phyloP scores from a whole-genome alignment of 2,888 invertebrate genomes.

The Herminia tarsipennalis region DNA sequence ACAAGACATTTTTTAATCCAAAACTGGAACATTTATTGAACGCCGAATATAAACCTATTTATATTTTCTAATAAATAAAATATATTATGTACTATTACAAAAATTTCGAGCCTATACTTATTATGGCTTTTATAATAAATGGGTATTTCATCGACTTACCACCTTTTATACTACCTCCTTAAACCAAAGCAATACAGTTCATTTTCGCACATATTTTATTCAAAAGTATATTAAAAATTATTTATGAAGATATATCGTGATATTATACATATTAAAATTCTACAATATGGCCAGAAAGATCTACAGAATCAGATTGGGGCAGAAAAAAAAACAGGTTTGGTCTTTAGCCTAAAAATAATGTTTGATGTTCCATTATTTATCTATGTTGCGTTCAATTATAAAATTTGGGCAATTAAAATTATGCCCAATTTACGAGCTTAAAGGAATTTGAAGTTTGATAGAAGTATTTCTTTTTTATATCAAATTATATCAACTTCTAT shows the following conservation, averaged over 20 bases:
- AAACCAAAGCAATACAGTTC: slow-evolving; percentile 19
- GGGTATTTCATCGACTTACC: slow-evolving; percentile 32
- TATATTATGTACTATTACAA: slow-evolving; percentile 17
- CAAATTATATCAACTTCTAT: too few species aligned
- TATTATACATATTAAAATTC: slow-evolving; percentile 40
- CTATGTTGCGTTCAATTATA: slow-evolving; percentile 2
- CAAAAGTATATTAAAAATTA: slow-evolving; percentile 32
- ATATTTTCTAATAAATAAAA: slow-evolving; percentile 30
- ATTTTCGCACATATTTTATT: slow-evolving; percentile 7
- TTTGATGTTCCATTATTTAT: slow-evolving; percentile 19
- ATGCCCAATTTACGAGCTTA: too few species aligned
- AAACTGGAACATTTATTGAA: slow-evolving; percentile 12
- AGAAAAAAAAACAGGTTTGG: slow-evolving; percentile 26
- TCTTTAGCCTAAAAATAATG: slow-evolving; percentile 10
- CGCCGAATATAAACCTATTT: slow-evolving; percentile 24
- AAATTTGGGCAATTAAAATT: slow-evolving; percentile 1
- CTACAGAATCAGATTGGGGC: slow-evolving; percentile 23
- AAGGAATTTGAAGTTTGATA: too few species aligned
- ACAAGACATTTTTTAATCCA: slow-evolving; percentile 1
- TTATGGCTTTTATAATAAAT: slow-evolving; percentile 27
- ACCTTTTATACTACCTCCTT: slow-evolving; percentile 21
- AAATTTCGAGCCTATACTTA: slow-evolving; percentile 15
- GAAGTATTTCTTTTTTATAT: too few species aligned
- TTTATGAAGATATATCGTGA: slow-evolving; percentile 41
- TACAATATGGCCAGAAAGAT: slow-evolving; percentile 29